A percentile compares a stretch with the other conserved stretches of the same genome.
Evolutionary conservation across 2,888 invertebrate genomes (phyloP).

Genomic region (Erebia palarica): DNA sequence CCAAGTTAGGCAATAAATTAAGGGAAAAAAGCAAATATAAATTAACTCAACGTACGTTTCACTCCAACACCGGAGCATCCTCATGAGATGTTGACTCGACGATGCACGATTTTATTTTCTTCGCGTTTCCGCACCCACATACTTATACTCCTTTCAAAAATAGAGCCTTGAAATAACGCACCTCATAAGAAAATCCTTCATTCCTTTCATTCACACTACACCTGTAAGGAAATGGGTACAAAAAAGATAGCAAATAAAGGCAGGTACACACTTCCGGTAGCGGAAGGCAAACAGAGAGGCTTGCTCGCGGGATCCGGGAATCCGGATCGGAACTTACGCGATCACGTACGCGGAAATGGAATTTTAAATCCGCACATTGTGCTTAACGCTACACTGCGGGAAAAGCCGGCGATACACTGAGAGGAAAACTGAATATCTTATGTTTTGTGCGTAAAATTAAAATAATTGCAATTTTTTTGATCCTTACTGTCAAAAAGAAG

Average conservation of each 20-base stretch:
- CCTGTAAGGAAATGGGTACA: conserved; percentile 12
- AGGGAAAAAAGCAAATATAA: too few relatives aligned
- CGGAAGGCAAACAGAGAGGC: conserved; percentile 39
- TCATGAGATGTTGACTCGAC: background rate
- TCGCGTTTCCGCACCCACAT: background rate
- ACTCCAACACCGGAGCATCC: background rate
- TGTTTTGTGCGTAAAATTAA: too few relatives aligned
- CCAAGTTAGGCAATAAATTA: too few relatives aligned
- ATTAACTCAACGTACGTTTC: background rate
- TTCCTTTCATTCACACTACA: background rate
- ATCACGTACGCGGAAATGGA: conserved; percentile 74
- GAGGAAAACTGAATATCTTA: background rate
- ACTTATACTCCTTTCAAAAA: background rate
- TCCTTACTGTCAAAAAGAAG: too few relatives aligned
- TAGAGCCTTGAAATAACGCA: background rate
- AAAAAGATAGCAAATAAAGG: conserved; percentile 19
- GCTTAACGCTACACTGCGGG: conserved; percentile 46
- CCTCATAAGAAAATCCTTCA: background rate
- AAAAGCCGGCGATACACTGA: background rate
- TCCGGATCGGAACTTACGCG: conserved; percentile 68
- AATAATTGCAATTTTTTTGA: too few relatives aligned
- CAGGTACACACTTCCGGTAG: conserved; percentile 36
- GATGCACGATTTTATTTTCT: background rate
- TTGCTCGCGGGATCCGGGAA: conserved; percentile 46
- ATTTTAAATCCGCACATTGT: conserved; percentile 75